Conservation (phyloP, 2,113 vertebrate species). For the Oryzias celebensis region DNA sequence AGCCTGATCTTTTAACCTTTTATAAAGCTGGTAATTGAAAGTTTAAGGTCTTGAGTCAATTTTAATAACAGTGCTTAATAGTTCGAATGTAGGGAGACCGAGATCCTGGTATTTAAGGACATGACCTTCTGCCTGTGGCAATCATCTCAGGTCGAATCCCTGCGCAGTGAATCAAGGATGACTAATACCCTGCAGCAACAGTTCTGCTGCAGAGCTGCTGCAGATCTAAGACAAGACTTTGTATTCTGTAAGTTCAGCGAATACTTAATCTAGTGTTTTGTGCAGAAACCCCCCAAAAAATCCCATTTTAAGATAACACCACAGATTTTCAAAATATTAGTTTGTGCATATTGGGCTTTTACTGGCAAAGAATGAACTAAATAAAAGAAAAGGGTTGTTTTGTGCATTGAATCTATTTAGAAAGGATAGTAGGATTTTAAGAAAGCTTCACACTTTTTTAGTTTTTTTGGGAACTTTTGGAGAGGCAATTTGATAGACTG, state of each 20-base stretch:
- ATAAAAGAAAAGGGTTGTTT: no score
- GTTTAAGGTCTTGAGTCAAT: slow-evolving; percentile 25
- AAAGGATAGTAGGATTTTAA: no score
- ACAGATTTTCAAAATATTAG: no score
- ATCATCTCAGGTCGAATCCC: slow-evolving; percentile 2
- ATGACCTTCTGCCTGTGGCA: slow-evolving; percentile 5
- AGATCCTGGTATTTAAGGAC: slow-evolving; percentile 2
- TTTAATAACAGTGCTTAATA: slow-evolving; percentile 7
- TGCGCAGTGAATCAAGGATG: slow-evolving; percentile 8
- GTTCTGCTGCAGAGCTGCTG: slow-evolving; percentile 8
- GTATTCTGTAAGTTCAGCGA: background rate
- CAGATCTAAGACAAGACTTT: background rate
- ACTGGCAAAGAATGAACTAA: no score
- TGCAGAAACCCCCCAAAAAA: no score
- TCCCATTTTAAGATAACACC: no score
- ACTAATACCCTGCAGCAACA: slow-evolving; percentile 9
- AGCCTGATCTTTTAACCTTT: slow-evolving; percentile 22
- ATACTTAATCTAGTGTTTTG: no score
- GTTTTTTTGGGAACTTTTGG: no score
- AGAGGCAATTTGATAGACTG: no score
- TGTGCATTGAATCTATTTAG: no score
- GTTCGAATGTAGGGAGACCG: background rate
- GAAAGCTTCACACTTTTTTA: no score
- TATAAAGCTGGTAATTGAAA: slow-evolving; percentile 36
- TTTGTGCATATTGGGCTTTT: no score